A percentile compares a stretch with the other conserved stretches of the same genome.
Conservation (phyloP, 2,113 vertebrate species). For the Camarhynchus parvulus region DNA sequence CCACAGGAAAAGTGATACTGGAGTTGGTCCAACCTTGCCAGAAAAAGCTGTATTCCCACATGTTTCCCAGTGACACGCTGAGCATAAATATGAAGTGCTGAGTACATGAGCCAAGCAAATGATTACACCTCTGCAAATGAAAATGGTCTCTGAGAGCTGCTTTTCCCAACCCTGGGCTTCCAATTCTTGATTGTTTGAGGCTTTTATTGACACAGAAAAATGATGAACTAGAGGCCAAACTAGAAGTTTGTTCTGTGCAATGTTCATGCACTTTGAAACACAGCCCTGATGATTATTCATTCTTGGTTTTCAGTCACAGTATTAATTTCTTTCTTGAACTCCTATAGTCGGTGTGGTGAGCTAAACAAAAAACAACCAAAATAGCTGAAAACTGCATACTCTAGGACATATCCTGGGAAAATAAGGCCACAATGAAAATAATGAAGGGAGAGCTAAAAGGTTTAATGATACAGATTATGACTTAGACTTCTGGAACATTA, state of each 20-base stretch:
- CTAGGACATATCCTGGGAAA: neutral
- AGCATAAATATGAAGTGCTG: neutral
- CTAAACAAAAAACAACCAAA: conserved; percentile 21
- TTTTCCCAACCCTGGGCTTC: neutral
- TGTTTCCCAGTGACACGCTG: neutral
- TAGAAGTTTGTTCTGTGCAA: neutral
- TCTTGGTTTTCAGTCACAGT: conserved; percentile 11
- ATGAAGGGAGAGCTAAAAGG: neutral
- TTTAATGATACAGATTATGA: neutral
- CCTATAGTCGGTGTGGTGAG: neutral
- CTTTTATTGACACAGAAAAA: neutral
- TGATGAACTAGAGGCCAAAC: neutral
- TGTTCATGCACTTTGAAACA: neutral
- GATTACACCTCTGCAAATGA: neutral
- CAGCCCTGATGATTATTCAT: neutral
- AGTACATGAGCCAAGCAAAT: neutral
- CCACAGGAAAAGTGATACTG: neutral
- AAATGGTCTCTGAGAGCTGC: neutral
- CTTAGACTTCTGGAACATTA: neutral
- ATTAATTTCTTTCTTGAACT: conserved; percentile 8
- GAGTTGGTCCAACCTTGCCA: neutral
- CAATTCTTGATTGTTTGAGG: neutral
- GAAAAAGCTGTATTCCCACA: neutral
- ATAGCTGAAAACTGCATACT: conserved; percentile 12
- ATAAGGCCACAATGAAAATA: neutral